These are phyloP conservation scores for Pandemis corylana DNA, from an alignment of 2,888 invertebrate species.

Conservation along the genomic window DNA sequence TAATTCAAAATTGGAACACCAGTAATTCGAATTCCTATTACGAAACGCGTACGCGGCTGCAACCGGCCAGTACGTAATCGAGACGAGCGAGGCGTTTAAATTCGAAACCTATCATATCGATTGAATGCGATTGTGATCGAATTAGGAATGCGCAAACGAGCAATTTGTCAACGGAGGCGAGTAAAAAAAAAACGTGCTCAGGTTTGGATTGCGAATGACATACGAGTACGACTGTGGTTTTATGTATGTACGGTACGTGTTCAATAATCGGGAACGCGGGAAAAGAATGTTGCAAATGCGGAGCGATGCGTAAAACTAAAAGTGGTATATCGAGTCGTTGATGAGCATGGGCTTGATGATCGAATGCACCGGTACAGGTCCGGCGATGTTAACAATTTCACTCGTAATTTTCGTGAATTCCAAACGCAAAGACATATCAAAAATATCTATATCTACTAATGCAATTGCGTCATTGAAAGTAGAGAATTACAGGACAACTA, in stretches of 20 bases:
- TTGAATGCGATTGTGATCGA: constrained; percentile 21
- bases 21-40: constrained; percentile 11
- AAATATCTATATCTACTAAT: too few species aligned
- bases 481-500: not conserved
- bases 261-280: constrained; percentile 37
- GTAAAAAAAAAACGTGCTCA: constrained; percentile 31
- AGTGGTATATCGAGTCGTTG: constrained; percentile 1
- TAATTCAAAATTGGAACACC: constrained; percentile 18
- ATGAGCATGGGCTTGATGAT: not conserved
- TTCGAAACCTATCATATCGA: constrained; percentile 7
- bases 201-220: constrained; percentile 7
- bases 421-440: too few species aligned
- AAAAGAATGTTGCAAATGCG: constrained; percentile 33
- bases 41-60: constrained; percentile 12
- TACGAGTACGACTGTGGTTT: constrained; percentile 5
- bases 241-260: constrained; percentile 7
- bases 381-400: not conserved
- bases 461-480: too few species aligned
- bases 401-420: not conserved
- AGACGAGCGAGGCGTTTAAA: not conserved
- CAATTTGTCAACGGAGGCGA: constrained; percentile 29
- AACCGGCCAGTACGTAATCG: constrained; percentile 3
- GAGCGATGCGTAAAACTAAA: constrained; percentile 20
- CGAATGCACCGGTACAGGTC: not conserved
- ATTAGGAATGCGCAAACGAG: constrained; percentile 33